Percentiles rank a stretch among this genome's conserved stretches.
Conservation (phyloP, 2,113 vertebrate species). For the Tenrec ecaudatus region DNA sequence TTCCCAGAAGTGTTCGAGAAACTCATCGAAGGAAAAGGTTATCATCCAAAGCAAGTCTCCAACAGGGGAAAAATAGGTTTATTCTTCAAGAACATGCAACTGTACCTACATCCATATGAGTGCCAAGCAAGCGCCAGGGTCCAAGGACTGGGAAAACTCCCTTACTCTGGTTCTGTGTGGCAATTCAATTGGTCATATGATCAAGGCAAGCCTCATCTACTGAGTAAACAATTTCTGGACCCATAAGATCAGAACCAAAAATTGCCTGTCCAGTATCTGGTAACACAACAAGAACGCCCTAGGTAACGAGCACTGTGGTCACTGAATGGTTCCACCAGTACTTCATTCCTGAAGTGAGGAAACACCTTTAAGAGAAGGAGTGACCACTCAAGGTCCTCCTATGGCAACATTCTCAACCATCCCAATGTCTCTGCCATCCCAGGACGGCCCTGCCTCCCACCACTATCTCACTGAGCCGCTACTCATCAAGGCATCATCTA, state of each 20-base stretch:
- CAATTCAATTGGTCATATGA: conserved; percentile 12
- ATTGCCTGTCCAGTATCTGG: background rate
- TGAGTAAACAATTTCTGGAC: background rate
- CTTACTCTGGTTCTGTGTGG: background rate
- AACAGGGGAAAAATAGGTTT: background rate
- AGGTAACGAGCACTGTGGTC: background rate
- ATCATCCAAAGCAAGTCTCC: background rate
- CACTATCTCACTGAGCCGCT: background rate
- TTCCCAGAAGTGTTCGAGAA: background rate
- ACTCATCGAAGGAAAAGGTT: background rate
- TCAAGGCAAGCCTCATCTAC: conserved; percentile 24
- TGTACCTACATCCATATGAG: background rate
- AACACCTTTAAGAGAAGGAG: background rate
- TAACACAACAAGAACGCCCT: background rate
- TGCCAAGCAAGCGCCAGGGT: background rate
- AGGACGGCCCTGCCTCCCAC: background rate
- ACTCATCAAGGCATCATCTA: background rate
- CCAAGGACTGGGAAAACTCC: background rate
- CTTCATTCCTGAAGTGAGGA: background rate
- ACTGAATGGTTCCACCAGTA: background rate
- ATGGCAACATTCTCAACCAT: background rate
- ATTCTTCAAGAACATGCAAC: background rate
- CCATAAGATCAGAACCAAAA: conserved; percentile 13
- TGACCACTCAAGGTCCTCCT: background rate
- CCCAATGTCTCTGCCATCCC: background rate